A percentile compares a stretch with the other conserved stretches of the same genome.
phyloP scores from a whole-genome alignment of 2,797 vertebrate genomes.

The Pantherophis vulpinus region DNA sequence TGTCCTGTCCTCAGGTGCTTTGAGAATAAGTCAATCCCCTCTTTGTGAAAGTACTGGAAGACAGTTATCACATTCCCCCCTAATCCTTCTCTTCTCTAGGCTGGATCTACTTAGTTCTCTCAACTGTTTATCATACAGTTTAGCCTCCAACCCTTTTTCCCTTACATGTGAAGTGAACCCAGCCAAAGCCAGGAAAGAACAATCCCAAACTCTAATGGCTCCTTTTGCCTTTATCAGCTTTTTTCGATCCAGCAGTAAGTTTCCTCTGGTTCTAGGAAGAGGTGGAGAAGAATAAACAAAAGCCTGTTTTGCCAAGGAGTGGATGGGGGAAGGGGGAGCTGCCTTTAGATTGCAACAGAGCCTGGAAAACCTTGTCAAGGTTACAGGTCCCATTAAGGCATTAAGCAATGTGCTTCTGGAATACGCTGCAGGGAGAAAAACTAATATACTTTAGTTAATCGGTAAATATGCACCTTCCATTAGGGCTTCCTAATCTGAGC shows the following conservation, averaged over 20 bases:
- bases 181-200: background rate
- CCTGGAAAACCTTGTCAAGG: background rate
- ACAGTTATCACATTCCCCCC: background rate
- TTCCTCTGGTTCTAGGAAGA: background rate
- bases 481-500: background rate
- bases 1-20: background rate
- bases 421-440: background rate
- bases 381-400: background rate
- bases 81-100: background rate
- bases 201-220: background rate
- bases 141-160: background rate
- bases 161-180: background rate
- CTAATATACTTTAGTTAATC: background rate
- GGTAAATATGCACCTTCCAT: background rate
- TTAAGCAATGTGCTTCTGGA: background rate
- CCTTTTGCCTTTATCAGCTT: background rate
- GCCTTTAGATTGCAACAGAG: constrained; percentile 4
- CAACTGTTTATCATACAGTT: no score
- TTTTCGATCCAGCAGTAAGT: constrained; percentile 9
- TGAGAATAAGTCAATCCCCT: background rate
- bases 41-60: background rate
- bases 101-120: background rate
- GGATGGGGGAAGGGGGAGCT: background rate
- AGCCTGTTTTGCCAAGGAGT: background rate
- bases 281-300: background rate